Percentiles rank a stretch among this genome's conserved stretches.
These are phyloP conservation scores for Drosophila grimshawi DNA, from an alignment of 1,140 invertebrate genomes.

Conservation along the genomic window DNA sequence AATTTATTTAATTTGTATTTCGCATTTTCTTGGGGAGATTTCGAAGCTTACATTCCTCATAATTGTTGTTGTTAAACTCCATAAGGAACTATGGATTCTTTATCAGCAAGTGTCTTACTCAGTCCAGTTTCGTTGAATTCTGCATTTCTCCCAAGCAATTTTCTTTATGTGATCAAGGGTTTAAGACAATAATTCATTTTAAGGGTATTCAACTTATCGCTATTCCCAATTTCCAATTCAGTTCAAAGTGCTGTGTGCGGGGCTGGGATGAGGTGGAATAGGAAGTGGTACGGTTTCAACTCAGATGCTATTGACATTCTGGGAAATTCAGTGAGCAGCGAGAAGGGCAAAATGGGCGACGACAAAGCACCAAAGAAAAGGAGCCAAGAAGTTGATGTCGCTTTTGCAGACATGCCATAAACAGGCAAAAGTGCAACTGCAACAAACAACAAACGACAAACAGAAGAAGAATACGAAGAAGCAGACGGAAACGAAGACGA, in stretches of 20 bases:
- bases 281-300: background rate
- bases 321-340: background rate
- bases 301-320: conserved; percentile 17
- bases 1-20: too few species aligned
- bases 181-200: background rate
- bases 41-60: too few species aligned
- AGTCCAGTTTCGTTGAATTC: too few species aligned
- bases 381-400: conserved; percentile 19
- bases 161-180: too few species aligned
- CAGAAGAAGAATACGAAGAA: background rate
- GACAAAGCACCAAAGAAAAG: conserved; percentile 5
- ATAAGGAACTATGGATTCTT: too few species aligned
- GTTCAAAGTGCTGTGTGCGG: background rate
- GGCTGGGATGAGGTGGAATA: background rate
- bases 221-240: background rate
- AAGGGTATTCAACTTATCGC: too few species aligned
- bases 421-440: conserved; percentile 40
- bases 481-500: too few species aligned
- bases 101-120: too few species aligned
- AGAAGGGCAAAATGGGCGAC: conserved; percentile 1
- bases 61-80: too few species aligned
- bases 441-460: conserved; percentile 10
- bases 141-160: too few species aligned
- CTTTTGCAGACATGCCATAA: conserved; percentile 46
- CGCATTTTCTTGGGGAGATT: too few species aligned